Percentiles rank a stretch among this genome's conserved stretches.
Conservation (phyloP, 2,888 invertebrate species). For the Automeris io region DNA sequence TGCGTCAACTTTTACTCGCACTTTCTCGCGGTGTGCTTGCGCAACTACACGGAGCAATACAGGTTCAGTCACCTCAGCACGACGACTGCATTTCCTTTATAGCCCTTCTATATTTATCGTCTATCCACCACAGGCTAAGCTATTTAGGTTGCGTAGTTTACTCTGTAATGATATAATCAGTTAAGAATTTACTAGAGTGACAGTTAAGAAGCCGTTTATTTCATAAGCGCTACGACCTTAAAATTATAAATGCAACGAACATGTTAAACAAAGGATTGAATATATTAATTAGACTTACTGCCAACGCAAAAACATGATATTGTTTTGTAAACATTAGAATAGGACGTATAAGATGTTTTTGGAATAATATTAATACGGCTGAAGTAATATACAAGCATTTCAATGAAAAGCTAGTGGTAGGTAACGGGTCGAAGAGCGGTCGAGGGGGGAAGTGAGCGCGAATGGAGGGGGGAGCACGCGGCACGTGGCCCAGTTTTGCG, state of each 20-base stretch:
- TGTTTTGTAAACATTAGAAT: background rate
- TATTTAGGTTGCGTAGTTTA: constrained; percentile 10
- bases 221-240: constrained; percentile 32
- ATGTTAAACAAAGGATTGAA: constrained; percentile 14
- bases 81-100: constrained; percentile 50
- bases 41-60: constrained; percentile 63
- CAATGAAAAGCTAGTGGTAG: constrained; percentile 68
- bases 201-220: constrained; percentile 18
- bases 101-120: constrained; percentile 9
- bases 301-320: background rate
- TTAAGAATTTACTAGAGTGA: constrained; percentile 26
- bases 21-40: constrained; percentile 71
- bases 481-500: constrained; percentile 74
- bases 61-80: constrained; percentile 50
- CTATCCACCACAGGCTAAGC: constrained; percentile 6
- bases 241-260: constrained; percentile 29
- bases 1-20: constrained; percentile 77
- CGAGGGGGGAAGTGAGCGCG: constrained; percentile 27
- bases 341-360: background rate
- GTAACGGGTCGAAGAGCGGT: constrained; percentile 54
- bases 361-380: constrained; percentile 5
- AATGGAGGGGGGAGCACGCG: constrained; percentile 51
- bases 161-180: constrained; percentile 21
- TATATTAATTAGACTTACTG: constrained; percentile 5
- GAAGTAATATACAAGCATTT: constrained; percentile 51